Conservation (phyloP, 2,113 vertebrate species). For the Cyprinodon variegatus region DNA sequence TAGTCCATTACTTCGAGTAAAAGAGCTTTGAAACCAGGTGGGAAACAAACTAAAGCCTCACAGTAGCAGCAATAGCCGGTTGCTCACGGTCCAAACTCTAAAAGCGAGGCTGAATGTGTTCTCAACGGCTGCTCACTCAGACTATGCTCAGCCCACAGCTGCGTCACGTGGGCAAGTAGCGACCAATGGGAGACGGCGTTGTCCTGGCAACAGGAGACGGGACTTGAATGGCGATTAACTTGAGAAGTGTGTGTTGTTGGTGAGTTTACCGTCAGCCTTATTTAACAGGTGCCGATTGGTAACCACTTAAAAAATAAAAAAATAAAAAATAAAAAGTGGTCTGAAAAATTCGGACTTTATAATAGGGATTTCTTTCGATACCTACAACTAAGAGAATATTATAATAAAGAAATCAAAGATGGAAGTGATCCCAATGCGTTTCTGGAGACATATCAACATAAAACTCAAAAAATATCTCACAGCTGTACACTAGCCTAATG, state of each 20-base stretch:
- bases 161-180: slow-evolving; percentile 59
- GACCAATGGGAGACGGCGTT: slow-evolving; percentile 68
- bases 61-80: slow-evolving; percentile 23
- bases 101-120: slow-evolving; percentile 10
- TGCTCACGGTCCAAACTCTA: slow-evolving; percentile 66
- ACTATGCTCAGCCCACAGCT: slow-evolving; percentile 52
- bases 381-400: no score
- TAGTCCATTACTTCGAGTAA: slow-evolving; percentile 69
- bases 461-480: no score
- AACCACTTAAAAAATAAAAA: no score
- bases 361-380: no score
- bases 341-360: no score
- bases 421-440: no score
- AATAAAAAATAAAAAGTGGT: no score
- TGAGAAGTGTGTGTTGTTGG: background rate
- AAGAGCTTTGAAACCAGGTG: background rate
- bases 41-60: slow-evolving; percentile 17
- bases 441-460: no score
- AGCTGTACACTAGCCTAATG: no score
- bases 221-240: slow-evolving; percentile 34
- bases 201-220: slow-evolving; percentile 68
- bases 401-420: no score
- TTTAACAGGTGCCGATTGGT: no score
- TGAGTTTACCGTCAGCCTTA: background rate
- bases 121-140: slow-evolving; percentile 29